Evolutionary conservation across 2,797 vertebrate genomes (phyloP).

Genomic region (Aldrovandia affinis): DNA sequence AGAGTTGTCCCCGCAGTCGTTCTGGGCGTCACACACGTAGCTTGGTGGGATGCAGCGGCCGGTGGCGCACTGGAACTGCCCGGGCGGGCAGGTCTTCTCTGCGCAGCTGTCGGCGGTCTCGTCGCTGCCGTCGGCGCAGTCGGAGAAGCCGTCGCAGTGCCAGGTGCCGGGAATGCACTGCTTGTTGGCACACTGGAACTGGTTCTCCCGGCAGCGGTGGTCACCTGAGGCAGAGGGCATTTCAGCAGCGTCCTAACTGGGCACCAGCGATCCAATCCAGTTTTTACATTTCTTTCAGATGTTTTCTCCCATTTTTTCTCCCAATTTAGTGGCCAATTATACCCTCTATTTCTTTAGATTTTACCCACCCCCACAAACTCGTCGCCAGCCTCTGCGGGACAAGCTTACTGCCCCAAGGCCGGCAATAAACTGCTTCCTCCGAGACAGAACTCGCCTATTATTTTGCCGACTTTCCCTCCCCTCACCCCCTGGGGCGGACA

Average conservation of each 20-base stretch:
- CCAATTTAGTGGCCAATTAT: too few species aligned
- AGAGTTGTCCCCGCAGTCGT: constrained; percentile 70
- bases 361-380: too few species aligned
- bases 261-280: too few species aligned
- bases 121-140: constrained; percentile 67
- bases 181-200: constrained; percentile 74
- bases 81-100: constrained; percentile 60
- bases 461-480: too few species aligned
- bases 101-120: constrained; percentile 64
- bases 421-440: too few species aligned
- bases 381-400: too few species aligned
- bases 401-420: too few species aligned
- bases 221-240: constrained; percentile 53
- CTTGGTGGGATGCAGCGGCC: constrained; percentile 60
- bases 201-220: constrained; percentile 67
- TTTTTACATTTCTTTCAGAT: too few species aligned
- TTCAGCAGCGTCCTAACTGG: neutral
- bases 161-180: constrained; percentile 65
- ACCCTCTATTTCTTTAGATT: too few species aligned
- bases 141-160: constrained; percentile 65
- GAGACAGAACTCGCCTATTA: too few species aligned
- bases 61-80: constrained; percentile 41
- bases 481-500: too few species aligned
- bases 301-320: too few species aligned
- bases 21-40: constrained; percentile 67